A percentile compares a stretch with the other conserved stretches of the same genome.
phyloP scores from a whole-genome alignment of 1,140 invertebrate genomes.

The Drosophila sucinea region DNA sequence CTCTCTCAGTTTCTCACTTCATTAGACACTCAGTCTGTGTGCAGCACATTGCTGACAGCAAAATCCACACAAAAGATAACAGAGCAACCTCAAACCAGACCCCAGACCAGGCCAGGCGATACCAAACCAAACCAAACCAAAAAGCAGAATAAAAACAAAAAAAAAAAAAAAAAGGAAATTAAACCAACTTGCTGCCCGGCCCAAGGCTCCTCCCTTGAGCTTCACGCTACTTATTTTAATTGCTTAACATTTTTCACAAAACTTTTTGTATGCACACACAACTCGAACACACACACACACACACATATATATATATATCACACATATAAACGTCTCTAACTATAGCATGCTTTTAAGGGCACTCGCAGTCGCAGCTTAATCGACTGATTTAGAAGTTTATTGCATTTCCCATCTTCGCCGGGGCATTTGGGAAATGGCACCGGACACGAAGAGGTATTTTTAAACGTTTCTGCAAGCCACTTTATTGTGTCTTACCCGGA shows the following conservation, averaged over 20 bases:
- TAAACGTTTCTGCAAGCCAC: conserved; percentile 60
- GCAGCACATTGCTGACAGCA: conserved; percentile 56
- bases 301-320: not conserved
- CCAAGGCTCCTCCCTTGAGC: conserved; percentile 27
- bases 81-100: conserved; percentile 22
- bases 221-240: conserved; percentile 73
- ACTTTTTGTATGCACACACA: conserved; percentile 39
- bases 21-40: conserved; percentile 24
- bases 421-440: conserved; percentile 55
- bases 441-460: conserved; percentile 69
- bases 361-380: conserved; percentile 72
- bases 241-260: conserved; percentile 74
- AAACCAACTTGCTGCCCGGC: conserved; percentile 27
- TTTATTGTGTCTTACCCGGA: conserved; percentile 57
- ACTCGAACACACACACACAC: not conserved
- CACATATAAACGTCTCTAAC: not conserved
- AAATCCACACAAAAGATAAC: conserved; percentile 57
- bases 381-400: conserved; percentile 80
- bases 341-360: conserved; percentile 54
- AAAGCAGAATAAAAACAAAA: not conserved
- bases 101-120: not conserved
- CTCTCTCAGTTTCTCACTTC: conserved; percentile 23
- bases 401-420: conserved; percentile 58
- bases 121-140: conserved; percentile 10
- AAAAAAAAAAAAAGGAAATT: conserved; percentile 13